Conservation (phyloP, 1,140 invertebrate species). For the Luehdorfia chinensis region DNA sequence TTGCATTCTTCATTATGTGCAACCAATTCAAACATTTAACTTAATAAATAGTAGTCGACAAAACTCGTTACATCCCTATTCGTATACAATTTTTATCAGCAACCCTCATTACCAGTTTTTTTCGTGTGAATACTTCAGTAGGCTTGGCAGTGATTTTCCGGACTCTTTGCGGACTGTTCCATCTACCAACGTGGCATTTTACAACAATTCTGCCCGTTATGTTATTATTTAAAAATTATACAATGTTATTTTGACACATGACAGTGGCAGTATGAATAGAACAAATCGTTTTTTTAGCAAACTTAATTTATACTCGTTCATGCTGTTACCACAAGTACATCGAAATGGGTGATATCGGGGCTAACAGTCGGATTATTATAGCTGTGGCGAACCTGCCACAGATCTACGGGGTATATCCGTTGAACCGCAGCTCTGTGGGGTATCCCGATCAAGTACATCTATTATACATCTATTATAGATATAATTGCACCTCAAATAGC, state of each 20-base stretch:
- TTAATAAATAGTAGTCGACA: no score
- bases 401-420: no score
- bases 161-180: slow-evolving; percentile 22
- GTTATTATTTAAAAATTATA: slow-evolving; percentile 3
- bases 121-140: slow-evolving; percentile 55
- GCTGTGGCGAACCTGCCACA: no score
- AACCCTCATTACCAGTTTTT: slow-evolving; percentile 55
- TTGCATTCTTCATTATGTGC: no score
- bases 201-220: slow-evolving; percentile 4
- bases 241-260: slow-evolving; percentile 1
- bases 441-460: no score
- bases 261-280: neutral
- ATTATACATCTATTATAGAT: no score
- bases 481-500: no score
- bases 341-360: no score
- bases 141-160: slow-evolving; percentile 45
- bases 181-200: slow-evolving; percentile 9
- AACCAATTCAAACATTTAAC: no score
- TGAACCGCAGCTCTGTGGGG: no score
- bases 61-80: slow-evolving; percentile 25
- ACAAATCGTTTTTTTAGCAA: neutral
- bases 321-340: no score
- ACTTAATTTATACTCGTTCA: neutral
- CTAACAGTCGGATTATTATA: no score
- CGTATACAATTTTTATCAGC: slow-evolving; percentile 45